Base-by-base conservation (phyloP, 2,888 invertebrate genomes). In the Nymphalis c-album region DNA sequence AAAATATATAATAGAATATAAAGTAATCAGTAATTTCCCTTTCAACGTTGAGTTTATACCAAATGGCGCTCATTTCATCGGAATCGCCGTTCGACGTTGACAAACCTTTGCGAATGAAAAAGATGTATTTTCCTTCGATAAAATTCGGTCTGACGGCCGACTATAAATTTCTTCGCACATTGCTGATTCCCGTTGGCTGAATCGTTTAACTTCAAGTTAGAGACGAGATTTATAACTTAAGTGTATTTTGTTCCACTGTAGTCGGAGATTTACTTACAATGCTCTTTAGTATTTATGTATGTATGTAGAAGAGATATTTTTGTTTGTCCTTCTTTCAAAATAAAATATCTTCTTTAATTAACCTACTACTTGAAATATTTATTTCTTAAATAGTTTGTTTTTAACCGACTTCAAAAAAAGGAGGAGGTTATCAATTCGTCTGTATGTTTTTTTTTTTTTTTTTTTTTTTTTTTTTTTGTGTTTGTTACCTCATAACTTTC, bases 81-180 rank as follows among this genome's bases (percentile, higher is more conserved):
- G 85, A 86, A 87, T 87, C 85, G 85, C 81, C 80, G 72, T 63
- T 64, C 76, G 90, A 90, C 90, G 79, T 89, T 90, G 90, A 90
- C 88, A 89, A 90, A 90, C 83, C 82, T 84, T 76, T 79, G 69
- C 74, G 83, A 81, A 85, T 84, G 86, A 87, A 86, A 88, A 88
- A 89, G 86, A 88, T 88, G 87, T 88, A 89, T 89, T 87, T 88
- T 82, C 81, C 83, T 77, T 77, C 87, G 88, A 88, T 88, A 87
- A 89, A 87, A 89, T 88, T 88, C 81, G 84, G 79, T 76, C 77
- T 80, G 81, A 80, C 79, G 76, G 76, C 72, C 55, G 73, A 75
- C 80, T 76, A 81, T 82, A 82, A 83, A 82, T 83, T 76, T 74
- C 76, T 75, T 75, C 71, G 68, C 71, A 68, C 71, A 64, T 70